Base-by-base conservation (phyloP, 2,113 vertebrate genomes). In the Leptosomus discolor region DNA sequence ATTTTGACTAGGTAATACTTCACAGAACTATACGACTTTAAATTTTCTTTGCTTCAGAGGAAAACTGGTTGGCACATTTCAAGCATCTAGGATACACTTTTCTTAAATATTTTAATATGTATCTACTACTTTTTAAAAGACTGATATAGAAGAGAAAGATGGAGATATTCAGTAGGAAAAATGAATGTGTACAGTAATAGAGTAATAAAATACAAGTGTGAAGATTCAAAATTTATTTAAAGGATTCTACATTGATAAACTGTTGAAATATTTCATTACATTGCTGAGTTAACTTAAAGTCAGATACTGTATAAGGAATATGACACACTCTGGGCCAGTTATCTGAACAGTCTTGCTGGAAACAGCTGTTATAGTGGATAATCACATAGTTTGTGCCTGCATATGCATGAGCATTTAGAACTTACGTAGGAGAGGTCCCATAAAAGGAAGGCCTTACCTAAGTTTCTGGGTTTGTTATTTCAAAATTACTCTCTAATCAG, bases 381-480 rank as follows among this genome's bases (percentile, higher is more conserved):
- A 51, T 37, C 8, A 48, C 12, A 19, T 39, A 6, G 5, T 43
- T 75, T 80, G 23, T 19, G 13, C 39, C 10, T 82, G 15, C 12
- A 32, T n/a, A 15, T 19, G 32, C 3, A 8, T 24, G 2, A 64
- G 3, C 3, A 51, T 65, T 43, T 60, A 71, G 36, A 7, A 37
- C 0, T 50, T 54, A 77, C 3, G 6, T 11, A 57, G 13, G 14
- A 85, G 6, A 87, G 3, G 5, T 70, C 14, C 5, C 0, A 1
- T 53, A 69, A 73, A 48, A 68, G 12, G 15, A 78, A 60, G 10
- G 9, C 4, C 3, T 56, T 63, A 11, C 7, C 8, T 57, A 63
- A 15, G 2, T 71, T 14, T 39, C 1, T 19, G 2, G 2, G 54
- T 81, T 56, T 58, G 3, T 41, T 57, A 41, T 13, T 75, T 41